Evolutionary conservation across 2,888 invertebrate species (phyloP), one percentile per base, ranked within the genome.

Genomic region (Erebia epiphron): DNA sequence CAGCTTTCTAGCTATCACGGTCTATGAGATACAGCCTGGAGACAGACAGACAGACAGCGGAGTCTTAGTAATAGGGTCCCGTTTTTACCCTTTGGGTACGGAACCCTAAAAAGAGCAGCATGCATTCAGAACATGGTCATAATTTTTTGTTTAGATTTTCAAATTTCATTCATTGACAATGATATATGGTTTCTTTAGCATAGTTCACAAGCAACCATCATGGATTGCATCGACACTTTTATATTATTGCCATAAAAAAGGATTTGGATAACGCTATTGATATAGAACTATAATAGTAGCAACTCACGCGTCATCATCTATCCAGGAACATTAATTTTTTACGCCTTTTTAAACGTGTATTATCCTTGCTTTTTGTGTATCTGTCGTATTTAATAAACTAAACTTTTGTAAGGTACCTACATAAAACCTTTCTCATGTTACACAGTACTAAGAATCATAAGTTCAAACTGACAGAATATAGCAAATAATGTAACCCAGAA

Each of bases 241-340:
- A 21, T 41, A 56, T 68, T 69, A 73, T 64, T 58, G 63, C 46
- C 56, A 67, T 57, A 58, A 69, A 74, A 74, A 74, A 67, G 21
- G 54, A 49, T 63, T 60, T 58, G 62, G 52, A 58, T 50, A 69
- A 61, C 70, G 57, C 63, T 69, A 74, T 74, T 73, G 69, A 73
- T 67, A 52, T 58, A 60, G 58, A 14, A 26, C 56, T 63, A 71
- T 69, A 70, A 71, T 73, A 73, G 75, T 75, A 75, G 76, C 73
- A 67, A 67, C 70, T 71, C 64, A 26, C 71, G 69, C 71, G 73
- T 76, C 74, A 73, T 73, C 75, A 68, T 75, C 71, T 66, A 74
- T 71, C 58, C 62, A 56, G 69, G 74, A 68, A 70, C 63, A 68
- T 73, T 65, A 62, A 46, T 66, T 70, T 71, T 73, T 73, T 68